phyloP scores from a whole-genome alignment of 2,113 vertebrate genomes.

The Danio rerio region DNA sequence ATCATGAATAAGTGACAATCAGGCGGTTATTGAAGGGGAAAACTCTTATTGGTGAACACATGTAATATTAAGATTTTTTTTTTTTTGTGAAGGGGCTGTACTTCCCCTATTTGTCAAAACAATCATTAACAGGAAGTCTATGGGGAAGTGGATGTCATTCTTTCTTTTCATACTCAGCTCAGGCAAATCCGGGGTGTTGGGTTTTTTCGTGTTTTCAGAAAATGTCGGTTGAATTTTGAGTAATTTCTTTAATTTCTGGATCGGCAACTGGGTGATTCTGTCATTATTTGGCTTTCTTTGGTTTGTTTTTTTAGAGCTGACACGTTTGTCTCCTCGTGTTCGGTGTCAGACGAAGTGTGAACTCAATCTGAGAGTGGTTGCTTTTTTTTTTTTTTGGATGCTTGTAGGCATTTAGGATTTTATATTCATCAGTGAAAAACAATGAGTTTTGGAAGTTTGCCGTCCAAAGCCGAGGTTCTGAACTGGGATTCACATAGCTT shows the following conservation, averaged over 20 bases:
- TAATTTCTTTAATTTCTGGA: background rate
- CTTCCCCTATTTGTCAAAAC: slow-evolving; percentile 60
- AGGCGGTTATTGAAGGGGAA: no score
- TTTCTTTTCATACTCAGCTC: slow-evolving; percentile 59
- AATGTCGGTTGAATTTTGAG: background rate
- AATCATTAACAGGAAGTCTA: slow-evolving; percentile 71
- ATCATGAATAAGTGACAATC: no score
- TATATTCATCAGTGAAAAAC: slow-evolving; percentile 27
- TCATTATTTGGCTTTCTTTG: background rate
- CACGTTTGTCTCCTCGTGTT: background rate
- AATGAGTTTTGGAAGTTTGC: slow-evolving; percentile 83
- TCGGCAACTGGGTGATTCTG: background rate
- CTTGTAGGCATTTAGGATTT: background rate
- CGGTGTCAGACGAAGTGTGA: slow-evolving; percentile 8
- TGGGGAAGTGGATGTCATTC: slow-evolving; percentile 68
- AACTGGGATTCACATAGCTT: slow-evolving; percentile 82
- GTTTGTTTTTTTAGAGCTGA: background rate
- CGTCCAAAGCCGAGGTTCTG: slow-evolving; percentile 82
- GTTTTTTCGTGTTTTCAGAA: background rate
- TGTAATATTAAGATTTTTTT: slow-evolving; percentile 6
- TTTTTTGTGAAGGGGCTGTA: slow-evolving; percentile 47
- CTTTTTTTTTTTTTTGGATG: background rate
- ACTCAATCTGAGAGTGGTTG: background rate
- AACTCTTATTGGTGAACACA: no score
- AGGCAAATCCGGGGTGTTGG: slow-evolving; percentile 35